phyloP scores from a whole-genome alignment of 2,888 invertebrate genomes.

The Leptogaster cylindrica region DNA sequence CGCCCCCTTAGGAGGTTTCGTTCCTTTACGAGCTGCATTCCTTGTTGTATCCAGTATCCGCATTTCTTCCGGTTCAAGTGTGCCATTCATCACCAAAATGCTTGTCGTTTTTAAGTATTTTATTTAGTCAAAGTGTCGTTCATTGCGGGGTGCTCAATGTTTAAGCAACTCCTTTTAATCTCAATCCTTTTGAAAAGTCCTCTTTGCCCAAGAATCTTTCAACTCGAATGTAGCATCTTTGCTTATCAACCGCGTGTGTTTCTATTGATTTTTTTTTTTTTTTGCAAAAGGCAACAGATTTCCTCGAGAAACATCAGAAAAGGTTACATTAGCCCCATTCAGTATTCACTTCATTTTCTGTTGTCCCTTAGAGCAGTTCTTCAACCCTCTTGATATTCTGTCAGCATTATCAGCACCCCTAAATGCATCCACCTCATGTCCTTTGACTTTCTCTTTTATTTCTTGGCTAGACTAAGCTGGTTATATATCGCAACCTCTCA shows the following conservation, averaged over 20 bases:
- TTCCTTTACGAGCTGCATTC: no score
- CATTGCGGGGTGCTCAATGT: no score
- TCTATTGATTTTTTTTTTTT: conserved; percentile 36
- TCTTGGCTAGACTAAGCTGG: background rate
- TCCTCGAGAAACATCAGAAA: no score
- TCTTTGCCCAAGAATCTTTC: no score
- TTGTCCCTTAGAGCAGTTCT: conserved; percentile 33
- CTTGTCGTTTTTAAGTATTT: no score
- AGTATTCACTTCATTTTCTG: conserved; percentile 36
- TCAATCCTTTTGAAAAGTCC: background rate
- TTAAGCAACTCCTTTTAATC: background rate
- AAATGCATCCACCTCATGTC: background rate
- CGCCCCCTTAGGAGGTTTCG: no score
- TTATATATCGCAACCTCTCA: background rate
- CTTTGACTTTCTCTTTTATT: conserved; percentile 34
- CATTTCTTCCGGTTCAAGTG: no score
- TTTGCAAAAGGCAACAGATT: conserved; percentile 17
- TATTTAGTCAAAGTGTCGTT: no score
- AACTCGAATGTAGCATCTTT: no score
- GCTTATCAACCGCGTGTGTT: background rate
- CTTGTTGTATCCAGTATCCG: no score
- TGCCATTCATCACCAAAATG: no score
- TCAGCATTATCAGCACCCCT: background rate
- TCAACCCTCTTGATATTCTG: conserved; percentile 9
- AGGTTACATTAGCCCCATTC: conserved; percentile 8